Evolutionary conservation across 1,140 invertebrate genomes (phyloP), one percentile per base, ranked within the genome.

Genomic region (Bursaphelenchus mucronatus): DNA sequence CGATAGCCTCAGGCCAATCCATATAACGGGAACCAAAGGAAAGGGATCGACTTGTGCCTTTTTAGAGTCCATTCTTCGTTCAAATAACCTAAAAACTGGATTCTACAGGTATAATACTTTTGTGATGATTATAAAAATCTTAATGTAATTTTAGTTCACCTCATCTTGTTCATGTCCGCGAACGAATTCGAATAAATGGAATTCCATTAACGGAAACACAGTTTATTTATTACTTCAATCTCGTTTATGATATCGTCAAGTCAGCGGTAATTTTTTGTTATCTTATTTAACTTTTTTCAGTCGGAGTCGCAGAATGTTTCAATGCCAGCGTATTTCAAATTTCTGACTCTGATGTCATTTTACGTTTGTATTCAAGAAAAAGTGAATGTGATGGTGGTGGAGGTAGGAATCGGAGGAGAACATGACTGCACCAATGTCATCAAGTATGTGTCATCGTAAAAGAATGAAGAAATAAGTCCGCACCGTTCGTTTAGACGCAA

Each of bases 401-500:
- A 99, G 85, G 94, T 97, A 51, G 96, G 96, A 10, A 94, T 99
- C 70, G 96, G 96, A 0, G 96, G 96, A 0, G 87, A 90, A 80
- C 88, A 88, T 71, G 96, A 99, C 81, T 89, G 87, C 70, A 99
- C 96, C 2, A 99, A 99, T 85, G 84, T 97, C 8, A 79, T 97
- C 43, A 86, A 86, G 88, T 89, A 84, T 74, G 71, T 61, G 39
- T 43, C 2, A 30, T 3, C 1, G 5, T 30, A 30, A 3, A 5
- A 30, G 30, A 30, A 5, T 30, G 30, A 30, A 30, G 30, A 30
- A 5, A 30, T 30, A 30, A 30, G 30, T 30, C 30, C 30, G 30
- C 30, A 30, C 5, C 30, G 30, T 1, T 30, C 5, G 30, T 5
- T 30, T 5, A 30, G 5, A 30, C 1, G 30, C 30, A 30, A 30